Conservation (phyloP, 2,888 invertebrate species). For the Callyntrura sp. region DNA sequence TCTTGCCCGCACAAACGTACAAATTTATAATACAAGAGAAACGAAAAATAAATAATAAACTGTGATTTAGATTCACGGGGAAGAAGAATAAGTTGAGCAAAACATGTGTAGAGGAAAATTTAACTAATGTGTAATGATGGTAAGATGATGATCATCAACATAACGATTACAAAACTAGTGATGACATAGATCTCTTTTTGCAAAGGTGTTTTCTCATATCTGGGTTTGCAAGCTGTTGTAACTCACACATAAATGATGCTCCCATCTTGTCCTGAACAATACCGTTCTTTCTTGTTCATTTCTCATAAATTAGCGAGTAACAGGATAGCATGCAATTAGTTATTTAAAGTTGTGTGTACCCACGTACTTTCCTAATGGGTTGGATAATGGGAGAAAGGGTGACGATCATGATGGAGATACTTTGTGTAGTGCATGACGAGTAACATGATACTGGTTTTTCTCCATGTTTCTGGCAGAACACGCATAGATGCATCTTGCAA, state of each 20-base stretch:
- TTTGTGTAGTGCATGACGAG: too few relatives aligned
- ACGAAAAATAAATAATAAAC: too few relatives aligned
- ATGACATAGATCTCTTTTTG: not conserved
- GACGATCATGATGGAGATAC: too few relatives aligned
- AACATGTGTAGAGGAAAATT: not conserved
- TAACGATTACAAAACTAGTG: not conserved
- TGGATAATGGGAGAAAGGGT: not conserved
- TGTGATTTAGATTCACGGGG: too few relatives aligned
- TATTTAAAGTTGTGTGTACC: constrained; percentile 6
- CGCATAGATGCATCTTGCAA: too few relatives aligned
- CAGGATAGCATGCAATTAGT: constrained; percentile 41
- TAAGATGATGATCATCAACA: not conserved
- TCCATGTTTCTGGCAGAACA: too few relatives aligned
- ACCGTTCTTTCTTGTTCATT: constrained; percentile 45
- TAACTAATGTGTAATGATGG: not conserved
- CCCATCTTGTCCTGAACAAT: not conserved
- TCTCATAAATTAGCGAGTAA: constrained; percentile 63
- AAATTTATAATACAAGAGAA: constrained; percentile 33
- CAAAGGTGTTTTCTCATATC: not conserved
- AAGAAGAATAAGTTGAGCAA: not conserved
- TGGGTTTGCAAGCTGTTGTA: not conserved
- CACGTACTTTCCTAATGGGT: not conserved
- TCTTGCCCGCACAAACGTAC: too few relatives aligned
- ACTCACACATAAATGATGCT: not conserved
- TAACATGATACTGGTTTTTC: too few relatives aligned